phyloP scores from a whole-genome alignment of 53 echinoderm and acorn worm species.

The Echinarachnius parma region DNA sequence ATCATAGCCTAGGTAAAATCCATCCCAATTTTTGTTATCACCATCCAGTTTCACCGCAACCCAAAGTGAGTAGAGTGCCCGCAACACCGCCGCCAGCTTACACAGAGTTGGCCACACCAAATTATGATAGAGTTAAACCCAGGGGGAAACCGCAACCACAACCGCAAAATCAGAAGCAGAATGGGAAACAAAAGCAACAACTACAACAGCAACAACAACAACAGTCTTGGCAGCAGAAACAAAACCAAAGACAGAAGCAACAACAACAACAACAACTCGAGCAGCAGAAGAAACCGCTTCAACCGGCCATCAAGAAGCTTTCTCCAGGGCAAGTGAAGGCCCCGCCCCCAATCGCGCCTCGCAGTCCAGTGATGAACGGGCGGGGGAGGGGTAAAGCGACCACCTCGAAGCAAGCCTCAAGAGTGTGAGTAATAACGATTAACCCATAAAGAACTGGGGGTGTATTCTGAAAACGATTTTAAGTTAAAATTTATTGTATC shows the following conservation, averaged over 20 bases:
- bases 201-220: no score
- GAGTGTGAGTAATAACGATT: no score
- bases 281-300: slow-evolving; percentile 7
- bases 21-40: no score
- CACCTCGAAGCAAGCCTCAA: no score
- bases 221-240: slow-evolving; percentile 7
- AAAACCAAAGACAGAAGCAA: background rate
- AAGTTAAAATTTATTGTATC: no score
- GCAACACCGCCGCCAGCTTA: slow-evolving; percentile 1
- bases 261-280: background rate
- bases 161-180: slow-evolving; percentile 3
- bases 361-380: slow-evolving; percentile 45
- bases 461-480: no score
- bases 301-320: slow-evolving; percentile 12
- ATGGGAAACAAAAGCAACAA: no score
- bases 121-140: slow-evolving; percentile 12
- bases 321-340: slow-evolving; percentile 38
- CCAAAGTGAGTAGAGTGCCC: background rate
- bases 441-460: no score
- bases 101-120: no score
- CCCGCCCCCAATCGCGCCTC: slow-evolving; percentile 89
- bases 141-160: slow-evolving; percentile 10
- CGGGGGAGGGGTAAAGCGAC: slow-evolving; percentile 13
- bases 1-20: no score
- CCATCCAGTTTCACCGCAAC: background rate